These are phyloP conservation scores for Anarsia innoxiella DNA, from an alignment of 2,888 invertebrate species.

Conservation along the genomic window DNA sequence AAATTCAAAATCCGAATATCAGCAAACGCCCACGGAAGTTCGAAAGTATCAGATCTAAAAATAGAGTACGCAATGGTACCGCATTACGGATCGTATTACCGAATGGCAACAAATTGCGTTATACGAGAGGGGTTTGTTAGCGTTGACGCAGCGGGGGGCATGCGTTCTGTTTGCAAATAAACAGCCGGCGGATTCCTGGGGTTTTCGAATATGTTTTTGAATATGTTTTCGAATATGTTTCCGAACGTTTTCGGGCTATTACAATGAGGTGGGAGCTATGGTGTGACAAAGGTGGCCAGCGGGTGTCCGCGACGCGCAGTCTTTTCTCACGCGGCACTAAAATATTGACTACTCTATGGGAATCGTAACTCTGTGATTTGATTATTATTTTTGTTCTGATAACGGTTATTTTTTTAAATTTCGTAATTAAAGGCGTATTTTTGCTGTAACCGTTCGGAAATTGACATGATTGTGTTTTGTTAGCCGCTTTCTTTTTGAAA, in stretches of 20 bases:
- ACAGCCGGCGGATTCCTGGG: conserved; percentile 57
- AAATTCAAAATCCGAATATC: too few relatives aligned
- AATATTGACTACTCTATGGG: background rate
- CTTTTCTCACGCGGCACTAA: background rate
- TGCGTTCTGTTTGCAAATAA: conserved; percentile 68
- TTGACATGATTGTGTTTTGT: too few relatives aligned
- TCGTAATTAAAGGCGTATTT: background rate
- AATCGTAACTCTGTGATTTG: background rate
- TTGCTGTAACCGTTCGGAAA: too few relatives aligned
- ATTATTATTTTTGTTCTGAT: background rate
- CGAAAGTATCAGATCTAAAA: background rate
- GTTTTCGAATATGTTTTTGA: conserved; percentile 28
- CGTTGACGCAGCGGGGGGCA: conserved; percentile 51
- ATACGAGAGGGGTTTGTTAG: too few relatives aligned
- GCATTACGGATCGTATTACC: background rate
- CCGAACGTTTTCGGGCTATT: conserved; percentile 10
- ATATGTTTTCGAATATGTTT: too few relatives aligned
- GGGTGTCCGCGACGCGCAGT: conserved; percentile 29
- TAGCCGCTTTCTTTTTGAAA: too few relatives aligned
- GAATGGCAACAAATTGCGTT: background rate
- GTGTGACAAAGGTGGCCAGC: conserved; percentile 55
- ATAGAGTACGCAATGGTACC: background rate
- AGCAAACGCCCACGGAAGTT: background rate
- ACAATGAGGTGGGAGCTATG: conserved; percentile 31
- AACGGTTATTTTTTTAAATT: background rate